A percentile compares a stretch with the other conserved stretches of the same genome.
Conservation (phyloP, 2,797 vertebrate genomes). For the Eptatretus atami region DNA sequence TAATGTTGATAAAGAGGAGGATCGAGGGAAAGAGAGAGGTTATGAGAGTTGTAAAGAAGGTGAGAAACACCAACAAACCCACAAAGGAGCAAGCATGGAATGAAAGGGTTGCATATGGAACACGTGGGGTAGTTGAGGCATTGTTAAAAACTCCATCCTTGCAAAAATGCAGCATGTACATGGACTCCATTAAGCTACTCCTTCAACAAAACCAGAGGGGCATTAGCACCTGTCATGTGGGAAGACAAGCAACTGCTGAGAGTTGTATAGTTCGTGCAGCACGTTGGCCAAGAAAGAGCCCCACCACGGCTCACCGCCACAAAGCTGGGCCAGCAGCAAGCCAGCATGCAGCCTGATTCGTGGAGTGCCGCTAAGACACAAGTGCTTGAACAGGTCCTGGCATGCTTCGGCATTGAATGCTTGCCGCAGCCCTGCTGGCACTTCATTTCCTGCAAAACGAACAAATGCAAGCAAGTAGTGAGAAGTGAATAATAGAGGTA, state of each 20-base stretch:
- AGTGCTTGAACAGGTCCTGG: slow-evolving; percentile 88
- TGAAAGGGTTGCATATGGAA: too few relatives aligned
- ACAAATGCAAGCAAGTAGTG: too few relatives aligned
- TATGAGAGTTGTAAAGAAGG: too few relatives aligned
- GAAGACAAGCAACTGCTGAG: slow-evolving; percentile 85
- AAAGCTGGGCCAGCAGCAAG: slow-evolving; percentile 70
- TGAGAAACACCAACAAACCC: too few relatives aligned
- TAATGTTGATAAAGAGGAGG: too few relatives aligned
- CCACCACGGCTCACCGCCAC: slow-evolving; percentile 89
- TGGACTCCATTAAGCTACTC: too few relatives aligned
- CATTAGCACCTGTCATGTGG: slow-evolving; percentile 60
- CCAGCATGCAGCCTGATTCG: slow-evolving; percentile 80
- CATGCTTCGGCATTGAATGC: slow-evolving; percentile 85
- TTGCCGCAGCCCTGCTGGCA: slow-evolving; percentile 70
- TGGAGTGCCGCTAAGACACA: slow-evolving; percentile 89
- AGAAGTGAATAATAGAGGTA: neutral
- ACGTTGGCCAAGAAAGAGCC: slow-evolving; percentile 94
- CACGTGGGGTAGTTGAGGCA: too few relatives aligned
- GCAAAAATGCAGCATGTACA: too few relatives aligned
- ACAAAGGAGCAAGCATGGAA: too few relatives aligned
- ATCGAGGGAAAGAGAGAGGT: too few relatives aligned
- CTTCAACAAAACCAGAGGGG: too few relatives aligned
- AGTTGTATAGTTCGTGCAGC: slow-evolving; percentile 90
- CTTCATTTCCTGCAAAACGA: slow-evolving; percentile 33
- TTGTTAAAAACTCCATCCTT: too few relatives aligned